Percentiles rank a stretch among this genome's conserved stretches.
These are phyloP conservation scores for Sebastes diploproa DNA, from an alignment of 2,797 vertebrate species.

Conservation along the genomic window DNA sequence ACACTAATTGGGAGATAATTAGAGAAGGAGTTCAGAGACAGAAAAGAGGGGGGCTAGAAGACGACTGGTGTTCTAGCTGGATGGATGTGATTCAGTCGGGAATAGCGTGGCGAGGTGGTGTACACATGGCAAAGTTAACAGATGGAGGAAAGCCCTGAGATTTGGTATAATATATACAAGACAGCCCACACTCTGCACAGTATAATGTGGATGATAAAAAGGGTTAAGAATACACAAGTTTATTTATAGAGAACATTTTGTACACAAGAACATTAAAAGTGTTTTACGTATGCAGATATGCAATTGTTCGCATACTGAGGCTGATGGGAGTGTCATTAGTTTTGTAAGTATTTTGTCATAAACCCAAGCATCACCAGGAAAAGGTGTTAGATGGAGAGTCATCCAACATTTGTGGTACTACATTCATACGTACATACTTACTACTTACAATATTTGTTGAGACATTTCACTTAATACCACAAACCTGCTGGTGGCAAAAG, in stretches of 20 bases:
- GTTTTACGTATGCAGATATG: neutral
- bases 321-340: no score
- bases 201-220: neutral
- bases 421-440: no score
- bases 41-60: neutral
- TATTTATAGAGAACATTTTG: neutral
- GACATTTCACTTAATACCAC: neutral
- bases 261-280: neutral
- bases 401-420: no score
- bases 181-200: neutral
- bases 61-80: constrained; percentile 16
- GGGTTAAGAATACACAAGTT: neutral
- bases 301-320: neutral
- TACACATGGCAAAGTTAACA: neutral
- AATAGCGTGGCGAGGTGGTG: neutral
- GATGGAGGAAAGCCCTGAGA: neutral
- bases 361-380: no score
- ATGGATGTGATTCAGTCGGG: neutral
- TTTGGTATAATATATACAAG: neutral
- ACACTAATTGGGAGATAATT: constrained; percentile 42
- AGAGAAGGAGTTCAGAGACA: constrained; percentile 11
- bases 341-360: no score
- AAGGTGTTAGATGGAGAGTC: no score
- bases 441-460: no score
- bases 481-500: neutral